A percentile compares a stretch with the other conserved stretches of the same genome.
These are phyloP conservation scores for Tetragonisca angustula DNA, from an alignment of 2,888 invertebrate species.

Conservation along the genomic window DNA sequence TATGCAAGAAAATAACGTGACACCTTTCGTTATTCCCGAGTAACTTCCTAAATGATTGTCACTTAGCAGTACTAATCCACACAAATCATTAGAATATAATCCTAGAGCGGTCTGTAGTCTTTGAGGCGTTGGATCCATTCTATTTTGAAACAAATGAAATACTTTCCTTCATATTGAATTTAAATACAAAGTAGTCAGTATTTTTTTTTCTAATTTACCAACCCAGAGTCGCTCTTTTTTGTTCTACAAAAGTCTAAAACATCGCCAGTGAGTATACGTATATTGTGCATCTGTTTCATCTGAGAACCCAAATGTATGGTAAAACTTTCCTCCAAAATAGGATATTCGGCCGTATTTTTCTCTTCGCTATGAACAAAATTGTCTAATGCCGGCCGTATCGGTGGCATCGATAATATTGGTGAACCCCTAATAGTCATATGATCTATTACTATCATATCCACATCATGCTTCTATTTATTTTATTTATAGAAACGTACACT, in stretches of 20 bases:
- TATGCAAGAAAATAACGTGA: background rate
- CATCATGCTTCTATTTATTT: background rate
- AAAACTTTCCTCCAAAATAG: conserved; percentile 95
- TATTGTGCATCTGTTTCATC: conserved; percentile 99
- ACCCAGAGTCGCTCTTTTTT: conserved; percentile 84
- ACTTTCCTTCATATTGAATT: background rate
- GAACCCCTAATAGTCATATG: conserved; percentile 81
- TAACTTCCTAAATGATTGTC: conserved; percentile 87
- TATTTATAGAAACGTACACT: conserved; percentile 80
- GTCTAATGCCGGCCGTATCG: conserved; percentile 77
- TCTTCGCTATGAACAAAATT: conserved; percentile 77
- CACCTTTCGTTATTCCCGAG: conserved; percentile 87
- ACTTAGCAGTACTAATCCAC: conserved; percentile 93
- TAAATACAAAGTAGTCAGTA: background rate
- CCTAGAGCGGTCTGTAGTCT: conserved; percentile 96
- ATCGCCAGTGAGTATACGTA: conserved; percentile 94
- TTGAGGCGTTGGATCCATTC: conserved; percentile 89
- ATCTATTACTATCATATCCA: conserved; percentile 3
- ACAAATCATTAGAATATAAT: conserved; percentile 95
- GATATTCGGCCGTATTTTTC: conserved; percentile 78
- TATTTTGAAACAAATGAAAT: conserved; percentile 65
- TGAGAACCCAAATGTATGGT: conserved; percentile 99
- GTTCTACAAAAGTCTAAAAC: conserved; percentile 91
- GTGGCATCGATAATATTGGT: conserved; percentile 83
- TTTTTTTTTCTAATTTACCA: conserved; percentile 24